These are phyloP conservation scores for Scomber scombrus DNA, from an alignment of 2,113 vertebrate species.

Conservation along the genomic window DNA sequence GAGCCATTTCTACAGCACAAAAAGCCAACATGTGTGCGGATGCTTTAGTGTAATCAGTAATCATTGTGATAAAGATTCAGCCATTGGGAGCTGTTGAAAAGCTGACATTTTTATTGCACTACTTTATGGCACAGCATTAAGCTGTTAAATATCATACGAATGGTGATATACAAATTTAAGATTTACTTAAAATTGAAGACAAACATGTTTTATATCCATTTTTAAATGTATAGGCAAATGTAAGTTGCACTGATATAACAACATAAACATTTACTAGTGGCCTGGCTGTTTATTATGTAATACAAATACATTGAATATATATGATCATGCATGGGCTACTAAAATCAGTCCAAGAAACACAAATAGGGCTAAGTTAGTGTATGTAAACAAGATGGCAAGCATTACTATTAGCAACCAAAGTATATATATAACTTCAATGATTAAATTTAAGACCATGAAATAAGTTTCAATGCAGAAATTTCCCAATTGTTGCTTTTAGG, in stretches of 20 bases:
- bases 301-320: background rate
- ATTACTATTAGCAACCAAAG: background rate
- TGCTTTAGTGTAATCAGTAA: conserved; percentile 50
- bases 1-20: conserved; percentile 50
- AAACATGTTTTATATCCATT: background rate
- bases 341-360: background rate
- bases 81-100: conserved; percentile 53
- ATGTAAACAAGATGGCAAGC: background rate
- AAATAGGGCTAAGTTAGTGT: background rate
- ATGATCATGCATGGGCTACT: background rate
- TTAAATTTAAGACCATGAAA: conserved; percentile 8
- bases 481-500: conserved; percentile 2
- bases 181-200: conserved; percentile 17
- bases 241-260: background rate
- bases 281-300: background rate
- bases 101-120: conserved; percentile 54
- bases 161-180: conserved; percentile 25
- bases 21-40: conserved; percentile 64
- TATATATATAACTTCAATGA: background rate
- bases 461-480: background rate
- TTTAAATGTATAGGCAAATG: background rate
- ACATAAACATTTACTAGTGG: background rate
- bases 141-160: conserved; percentile 27
- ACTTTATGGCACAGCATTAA: conserved; percentile 33
- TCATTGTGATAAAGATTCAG: conserved; percentile 61